Evolutionary conservation across 2,888 invertebrate species (phyloP), one percentile per base, ranked within the genome.

Genomic region (Nymphalis polychloros): DNA sequence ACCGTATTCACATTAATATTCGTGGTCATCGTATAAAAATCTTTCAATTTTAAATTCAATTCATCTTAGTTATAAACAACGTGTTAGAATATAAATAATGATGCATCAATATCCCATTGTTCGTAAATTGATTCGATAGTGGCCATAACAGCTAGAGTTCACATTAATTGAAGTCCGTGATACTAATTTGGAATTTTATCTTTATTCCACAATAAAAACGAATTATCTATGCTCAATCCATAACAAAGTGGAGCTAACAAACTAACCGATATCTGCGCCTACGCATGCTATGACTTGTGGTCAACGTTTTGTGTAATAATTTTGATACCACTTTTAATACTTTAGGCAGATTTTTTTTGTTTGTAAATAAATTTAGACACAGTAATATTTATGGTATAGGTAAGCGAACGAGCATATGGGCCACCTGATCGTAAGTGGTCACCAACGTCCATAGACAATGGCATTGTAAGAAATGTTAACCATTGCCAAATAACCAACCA

Each of bases 211-310:
- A 71, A 73, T 77, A 77, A 75, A 41, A 76, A 74, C 73, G 68
- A 73, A 77, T 78, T 77, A 76, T 77, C 76, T 77, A 72, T 72
- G 72, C 70, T 73, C 73, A 73, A 73, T 74, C 63, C 75, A 74
- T 74, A 76, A 76, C 75, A 74, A 71, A 70, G 63, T 61, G 68
- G 65, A 70, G 35, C 41, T 70, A 72, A 74, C 72, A 73, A 70
- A 72, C 69, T 66, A 61, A 59, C 60, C 63, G 70, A 72, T 72
- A 60, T 41, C 41, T 69, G 75, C 77, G 73, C 79, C 79, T 69
- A 80, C 79, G 78, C 77, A 59, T 59, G 19, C 69, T 64, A 69
- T 75, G 75, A 73, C 73, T 72, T 72, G 72, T 72, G 59, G 69
- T 8, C 10, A n/a, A 10, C 41, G 41, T 13, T 41, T 41, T 41